Evolutionary conservation across 2,888 invertebrate genomes (phyloP).

Genomic region (Phania funesta): DNA sequence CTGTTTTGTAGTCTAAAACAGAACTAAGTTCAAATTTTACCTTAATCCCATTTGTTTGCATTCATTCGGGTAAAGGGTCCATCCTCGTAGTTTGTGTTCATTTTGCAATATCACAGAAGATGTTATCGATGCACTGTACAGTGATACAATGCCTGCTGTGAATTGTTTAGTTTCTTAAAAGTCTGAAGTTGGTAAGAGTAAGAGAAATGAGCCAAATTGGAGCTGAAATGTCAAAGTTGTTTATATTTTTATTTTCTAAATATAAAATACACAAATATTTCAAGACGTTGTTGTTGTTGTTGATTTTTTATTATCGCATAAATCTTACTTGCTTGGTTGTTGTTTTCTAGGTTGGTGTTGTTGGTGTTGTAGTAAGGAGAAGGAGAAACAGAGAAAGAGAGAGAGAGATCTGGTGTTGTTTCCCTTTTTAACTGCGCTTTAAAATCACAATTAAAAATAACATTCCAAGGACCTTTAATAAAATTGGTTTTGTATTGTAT

Average conservation of each 20-base stretch:
- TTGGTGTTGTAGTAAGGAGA: conserved; percentile 38
- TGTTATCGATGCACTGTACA: neutral
- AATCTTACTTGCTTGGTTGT: conserved; percentile 34
- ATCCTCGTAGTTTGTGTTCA: neutral
- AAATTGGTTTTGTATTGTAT: conserved; percentile 1
- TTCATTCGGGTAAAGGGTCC: neutral
- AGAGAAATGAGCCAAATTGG: conserved; percentile 39
- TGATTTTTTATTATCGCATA: neutral
- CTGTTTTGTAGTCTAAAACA: no score
- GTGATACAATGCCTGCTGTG: neutral
- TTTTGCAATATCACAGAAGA: neutral
- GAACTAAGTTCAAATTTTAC: no score
- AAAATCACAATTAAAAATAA: neutral
- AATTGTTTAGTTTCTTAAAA: conserved; percentile 30
- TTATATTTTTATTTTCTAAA: conserved; percentile 33
- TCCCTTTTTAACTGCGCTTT: conserved; percentile 12
- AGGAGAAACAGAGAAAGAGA: neutral
- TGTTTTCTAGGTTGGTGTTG: conserved; percentile 44
- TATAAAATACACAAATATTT: conserved; percentile 45
- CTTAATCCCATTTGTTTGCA: no score
- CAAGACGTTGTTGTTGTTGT: conserved; percentile 21
- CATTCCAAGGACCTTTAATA: conserved; percentile 1
- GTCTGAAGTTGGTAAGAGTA: conserved; percentile 35
- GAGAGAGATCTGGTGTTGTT: conserved; percentile 5
- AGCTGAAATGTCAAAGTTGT: conserved; percentile 62